phyloP scores from a whole-genome alignment of 2,797 vertebrate species.

The Okamejei kenojei region DNA sequence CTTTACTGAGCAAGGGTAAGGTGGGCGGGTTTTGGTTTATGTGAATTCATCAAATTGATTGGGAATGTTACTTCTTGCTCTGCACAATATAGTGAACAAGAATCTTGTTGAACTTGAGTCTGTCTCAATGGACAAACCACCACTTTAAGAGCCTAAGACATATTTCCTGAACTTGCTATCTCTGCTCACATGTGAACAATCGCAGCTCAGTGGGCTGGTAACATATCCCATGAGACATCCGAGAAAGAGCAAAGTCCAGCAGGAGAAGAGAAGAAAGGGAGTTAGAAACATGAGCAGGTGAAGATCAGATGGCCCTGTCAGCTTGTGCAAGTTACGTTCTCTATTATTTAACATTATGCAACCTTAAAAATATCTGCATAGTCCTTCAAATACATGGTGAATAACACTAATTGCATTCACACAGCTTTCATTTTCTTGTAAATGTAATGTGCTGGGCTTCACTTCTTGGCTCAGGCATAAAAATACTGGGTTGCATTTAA shows the following conservation, averaged over 20 bases:
- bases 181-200: background rate
- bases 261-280: background rate
- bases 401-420: background rate
- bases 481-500: background rate
- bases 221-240: background rate
- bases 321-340: background rate
- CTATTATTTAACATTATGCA: background rate
- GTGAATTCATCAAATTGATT: background rate
- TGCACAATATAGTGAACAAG: background rate
- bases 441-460: background rate
- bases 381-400: background rate
- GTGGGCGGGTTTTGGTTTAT: background rate
- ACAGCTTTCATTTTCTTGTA: conserved; percentile 16
- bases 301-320: background rate
- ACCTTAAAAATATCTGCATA: background rate
- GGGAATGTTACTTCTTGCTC: background rate
- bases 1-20: background rate
- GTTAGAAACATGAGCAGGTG: background rate
- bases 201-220: background rate
- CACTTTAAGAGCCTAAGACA: background rate
- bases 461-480: background rate
- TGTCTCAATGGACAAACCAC: background rate
- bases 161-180: background rate
- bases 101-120: background rate
- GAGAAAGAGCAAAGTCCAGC: background rate